These are phyloP conservation scores for Syrrhaptes paradoxus DNA, from an alignment of 2,113 vertebrate species.

Conservation along the genomic window DNA sequence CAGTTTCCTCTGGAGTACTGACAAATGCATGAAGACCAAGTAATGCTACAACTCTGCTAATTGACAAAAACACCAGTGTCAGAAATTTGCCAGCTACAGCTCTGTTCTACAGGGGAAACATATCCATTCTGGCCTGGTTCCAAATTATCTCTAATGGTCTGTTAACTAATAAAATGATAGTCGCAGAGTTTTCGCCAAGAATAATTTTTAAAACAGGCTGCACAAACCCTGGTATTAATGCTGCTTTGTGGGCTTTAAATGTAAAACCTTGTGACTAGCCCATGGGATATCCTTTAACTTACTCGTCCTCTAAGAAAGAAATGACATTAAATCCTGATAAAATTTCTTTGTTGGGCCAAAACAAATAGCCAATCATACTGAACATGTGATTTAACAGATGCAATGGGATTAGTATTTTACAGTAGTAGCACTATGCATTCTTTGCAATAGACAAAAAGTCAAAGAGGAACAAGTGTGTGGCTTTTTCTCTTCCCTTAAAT, in stretches of 20 bases:
- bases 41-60: not conserved
- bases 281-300: constrained; percentile 8
- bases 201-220: constrained; percentile 43
- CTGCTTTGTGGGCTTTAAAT: constrained; percentile 16
- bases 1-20: not conserved
- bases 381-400: constrained; percentile 43
- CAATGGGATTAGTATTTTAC: constrained; percentile 47
- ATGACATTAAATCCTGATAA: constrained; percentile 24
- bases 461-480: constrained; percentile 2
- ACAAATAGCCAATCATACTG: constrained; percentile 17
- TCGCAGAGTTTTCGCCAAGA: constrained; percentile 11
- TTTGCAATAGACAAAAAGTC: constrained; percentile 28
- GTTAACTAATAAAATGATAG: constrained; percentile 32
- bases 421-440: not conserved
- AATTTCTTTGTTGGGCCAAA: constrained; percentile 17
- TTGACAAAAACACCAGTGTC: not conserved
- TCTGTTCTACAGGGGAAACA: not conserved
- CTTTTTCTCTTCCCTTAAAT: constrained; percentile 47
- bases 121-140: not conserved
- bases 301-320: constrained; percentile 23
- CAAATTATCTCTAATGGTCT: constrained; percentile 33
- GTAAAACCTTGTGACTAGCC: constrained; percentile 11
- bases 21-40: not conserved
- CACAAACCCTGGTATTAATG: not conserved
- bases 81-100: not conserved